Percentiles rank a stretch among this genome's conserved stretches.
phyloP scores from a whole-genome alignment of 35 echinoderm and acorn worm species.

The Lytechinus variegatus region DNA sequence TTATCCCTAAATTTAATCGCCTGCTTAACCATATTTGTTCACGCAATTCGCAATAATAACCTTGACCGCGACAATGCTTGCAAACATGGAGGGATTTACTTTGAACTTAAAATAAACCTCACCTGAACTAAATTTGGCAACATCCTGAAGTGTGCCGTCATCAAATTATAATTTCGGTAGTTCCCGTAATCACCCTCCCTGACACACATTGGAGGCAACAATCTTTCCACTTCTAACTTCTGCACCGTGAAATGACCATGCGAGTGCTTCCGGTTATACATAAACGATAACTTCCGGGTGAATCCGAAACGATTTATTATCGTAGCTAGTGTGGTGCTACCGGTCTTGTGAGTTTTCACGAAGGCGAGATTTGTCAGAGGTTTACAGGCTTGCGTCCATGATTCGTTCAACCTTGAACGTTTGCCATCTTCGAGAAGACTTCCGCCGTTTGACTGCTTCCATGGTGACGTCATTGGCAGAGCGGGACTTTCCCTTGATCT shows the following conservation, averaged over 20 bases:
- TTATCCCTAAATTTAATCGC: too few species aligned
- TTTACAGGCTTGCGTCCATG: neutral
- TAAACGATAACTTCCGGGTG: conserved; percentile 41
- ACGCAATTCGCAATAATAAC: too few species aligned
- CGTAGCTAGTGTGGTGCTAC: conserved; percentile 55
- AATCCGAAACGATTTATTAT: conserved; percentile 60
- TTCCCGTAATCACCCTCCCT: neutral
- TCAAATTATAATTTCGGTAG: conserved; percentile 1
- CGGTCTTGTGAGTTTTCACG: conserved; percentile 76
- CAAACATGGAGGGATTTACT: too few species aligned
- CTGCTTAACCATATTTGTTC: too few species aligned
- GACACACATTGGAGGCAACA: conserved; percentile 26
- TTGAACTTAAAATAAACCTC: neutral
- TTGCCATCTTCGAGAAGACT: too few species aligned
- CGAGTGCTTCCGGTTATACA: conserved; percentile 2
- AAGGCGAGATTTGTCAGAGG: conserved; percentile 34
- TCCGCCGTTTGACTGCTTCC: too few species aligned
- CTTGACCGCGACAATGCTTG: too few species aligned
- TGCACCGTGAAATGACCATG: neutral
- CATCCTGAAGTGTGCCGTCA: neutral
- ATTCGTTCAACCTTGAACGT: neutral
- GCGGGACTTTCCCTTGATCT: too few species aligned
- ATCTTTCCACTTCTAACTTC: neutral
- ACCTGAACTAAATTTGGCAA: neutral
- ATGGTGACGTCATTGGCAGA: too few species aligned